Conservation (phyloP, 2,888 invertebrate genomes). For the Torymus tubicola region DNA sequence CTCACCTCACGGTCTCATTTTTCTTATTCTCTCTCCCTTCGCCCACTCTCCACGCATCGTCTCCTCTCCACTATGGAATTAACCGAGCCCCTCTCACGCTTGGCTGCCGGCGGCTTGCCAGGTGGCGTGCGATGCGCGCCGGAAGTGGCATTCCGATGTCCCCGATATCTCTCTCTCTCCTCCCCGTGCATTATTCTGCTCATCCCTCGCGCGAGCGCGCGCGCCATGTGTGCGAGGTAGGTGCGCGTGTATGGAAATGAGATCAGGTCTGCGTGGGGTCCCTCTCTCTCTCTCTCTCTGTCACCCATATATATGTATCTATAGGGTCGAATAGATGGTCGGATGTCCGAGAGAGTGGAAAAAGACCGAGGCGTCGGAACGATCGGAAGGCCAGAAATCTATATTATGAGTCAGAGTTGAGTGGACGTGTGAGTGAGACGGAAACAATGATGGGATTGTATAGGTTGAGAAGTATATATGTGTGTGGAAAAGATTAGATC, state of each 20-base stretch:
- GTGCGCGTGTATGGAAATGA: slow-evolving; percentile 47
- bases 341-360: background rate
- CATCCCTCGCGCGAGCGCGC: background rate
- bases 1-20: background rate
- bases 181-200: slow-evolving; percentile 28
- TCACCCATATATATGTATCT: too few species aligned
- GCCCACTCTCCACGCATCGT: background rate
- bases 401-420: slow-evolving; percentile 1
- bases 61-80: background rate
- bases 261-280: slow-evolving; percentile 49
- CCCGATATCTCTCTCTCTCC: slow-evolving; percentile 48
- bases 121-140: slow-evolving; percentile 65
- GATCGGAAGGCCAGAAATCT: background rate
- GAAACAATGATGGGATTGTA: too few species aligned
- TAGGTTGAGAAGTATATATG: too few species aligned
- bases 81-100: slow-evolving; percentile 40
- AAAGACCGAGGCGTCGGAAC: background rate
- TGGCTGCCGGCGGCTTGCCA: slow-evolving; percentile 61
- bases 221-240: background rate
- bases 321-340: too few species aligned
- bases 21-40: slow-evolving; percentile 1
- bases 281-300: too few species aligned
- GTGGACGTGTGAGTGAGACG: background rate
- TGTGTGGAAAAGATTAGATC: background rate
- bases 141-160: slow-evolving; percentile 71